Conservation (phyloP, 2,113 vertebrate genomes). For the Climacteris rufus region DNA sequence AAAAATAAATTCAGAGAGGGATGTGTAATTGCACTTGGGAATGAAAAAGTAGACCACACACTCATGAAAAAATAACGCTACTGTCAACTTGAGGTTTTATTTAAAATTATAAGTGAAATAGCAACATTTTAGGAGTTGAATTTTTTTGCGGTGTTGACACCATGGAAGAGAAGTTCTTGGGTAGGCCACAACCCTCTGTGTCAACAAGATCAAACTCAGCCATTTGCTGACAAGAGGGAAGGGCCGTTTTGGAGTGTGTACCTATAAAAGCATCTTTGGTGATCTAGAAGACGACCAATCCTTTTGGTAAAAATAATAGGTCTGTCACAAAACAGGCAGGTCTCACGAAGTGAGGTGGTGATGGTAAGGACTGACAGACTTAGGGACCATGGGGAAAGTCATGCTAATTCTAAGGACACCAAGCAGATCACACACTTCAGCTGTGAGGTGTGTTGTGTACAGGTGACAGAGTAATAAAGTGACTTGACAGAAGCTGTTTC, state of each 20-base stretch:
- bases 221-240: background rate
- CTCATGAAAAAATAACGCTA: background rate
- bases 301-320: background rate
- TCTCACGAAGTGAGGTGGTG: background rate
- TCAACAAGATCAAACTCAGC: background rate
- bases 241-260: background rate
- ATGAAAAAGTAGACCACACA: background rate
- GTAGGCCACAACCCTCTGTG: background rate
- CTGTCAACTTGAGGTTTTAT: background rate
- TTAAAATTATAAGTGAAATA: background rate
- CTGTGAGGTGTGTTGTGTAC: background rate
- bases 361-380: background rate
- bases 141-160: background rate
- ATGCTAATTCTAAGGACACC: background rate
- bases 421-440: background rate
- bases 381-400: background rate
- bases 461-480: background rate
- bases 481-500: background rate
- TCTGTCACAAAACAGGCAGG: background rate
- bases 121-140: background rate
- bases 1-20: background rate
- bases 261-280: rapidly evolving
- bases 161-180: background rate
- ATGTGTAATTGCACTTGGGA: background rate
- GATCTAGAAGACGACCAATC: background rate